A percentile compares a stretch with the other conserved stretches of the same genome.
phyloP scores from a whole-genome alignment of 2,888 invertebrate species.

The Hanleya hanleyi region DNA sequence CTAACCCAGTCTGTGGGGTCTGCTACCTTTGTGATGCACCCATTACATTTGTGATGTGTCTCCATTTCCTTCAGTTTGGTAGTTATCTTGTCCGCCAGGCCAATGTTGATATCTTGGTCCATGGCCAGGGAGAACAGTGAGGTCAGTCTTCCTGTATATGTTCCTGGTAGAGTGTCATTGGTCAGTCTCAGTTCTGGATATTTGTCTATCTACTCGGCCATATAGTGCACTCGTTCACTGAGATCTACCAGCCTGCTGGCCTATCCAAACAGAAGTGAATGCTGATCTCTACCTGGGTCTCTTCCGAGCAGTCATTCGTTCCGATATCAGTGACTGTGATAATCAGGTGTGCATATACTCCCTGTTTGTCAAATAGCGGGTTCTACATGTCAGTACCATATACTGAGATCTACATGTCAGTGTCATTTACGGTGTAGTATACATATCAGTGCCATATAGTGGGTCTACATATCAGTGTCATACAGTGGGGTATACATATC shows the following conservation, averaged over 20 bases:
- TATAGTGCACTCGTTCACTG: constrained; percentile 9
- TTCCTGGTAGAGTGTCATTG: constrained; percentile 36
- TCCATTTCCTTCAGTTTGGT: constrained; percentile 45
- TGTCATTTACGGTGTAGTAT: too few relatives aligned
- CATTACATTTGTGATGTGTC: constrained; percentile 15
- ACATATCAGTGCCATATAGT: too few relatives aligned
- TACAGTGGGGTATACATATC: too few relatives aligned
- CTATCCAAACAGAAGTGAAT: not conserved
- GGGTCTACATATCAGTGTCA: too few relatives aligned
- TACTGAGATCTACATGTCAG: too few relatives aligned
- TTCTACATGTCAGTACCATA: too few relatives aligned
- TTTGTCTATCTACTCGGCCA: constrained; percentile 5
- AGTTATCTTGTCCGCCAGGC: constrained; percentile 22
- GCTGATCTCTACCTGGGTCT: too few relatives aligned
- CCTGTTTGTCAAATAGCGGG: too few relatives aligned
- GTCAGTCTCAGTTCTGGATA: constrained; percentile 19
- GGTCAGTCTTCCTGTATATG: constrained; percentile 29
- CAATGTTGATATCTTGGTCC: constrained; percentile 27
- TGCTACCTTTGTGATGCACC: constrained; percentile 34
- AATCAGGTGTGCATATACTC: too few relatives aligned
- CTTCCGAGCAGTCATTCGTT: too few relatives aligned
- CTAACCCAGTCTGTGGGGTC: constrained; percentile 48
- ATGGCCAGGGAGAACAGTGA: constrained; percentile 27
- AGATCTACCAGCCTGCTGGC: constrained; percentile 11
- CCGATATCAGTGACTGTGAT: too few relatives aligned